A percentile compares a stretch with the other conserved stretches of the same genome.
phyloP scores from a whole-genome alignment of 2,113 vertebrate genomes.

The Columba janthina region DNA sequence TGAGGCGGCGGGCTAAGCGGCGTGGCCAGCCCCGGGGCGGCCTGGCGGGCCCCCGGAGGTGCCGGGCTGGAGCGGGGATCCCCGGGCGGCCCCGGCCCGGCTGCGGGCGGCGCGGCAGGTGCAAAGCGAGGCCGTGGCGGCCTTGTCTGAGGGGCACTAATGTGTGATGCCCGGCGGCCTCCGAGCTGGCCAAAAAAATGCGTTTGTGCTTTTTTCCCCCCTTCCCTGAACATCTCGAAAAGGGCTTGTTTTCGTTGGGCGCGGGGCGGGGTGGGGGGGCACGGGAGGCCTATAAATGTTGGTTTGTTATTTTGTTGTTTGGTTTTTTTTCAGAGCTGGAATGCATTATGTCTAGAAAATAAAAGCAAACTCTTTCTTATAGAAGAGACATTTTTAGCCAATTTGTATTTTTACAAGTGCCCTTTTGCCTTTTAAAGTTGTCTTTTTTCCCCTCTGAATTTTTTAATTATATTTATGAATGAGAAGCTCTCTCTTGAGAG shows the following conservation, averaged over 20 bases:
- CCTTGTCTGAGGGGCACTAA: rapidly evolving
- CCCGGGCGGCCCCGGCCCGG: not conserved
- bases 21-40: not conserved
- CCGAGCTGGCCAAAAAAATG: rapidly evolving
- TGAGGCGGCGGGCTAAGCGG: not conserved
- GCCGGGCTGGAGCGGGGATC: not conserved
- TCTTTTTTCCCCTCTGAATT: no score
- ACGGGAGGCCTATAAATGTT: no score
- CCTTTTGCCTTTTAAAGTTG: not conserved
- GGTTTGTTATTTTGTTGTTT: rapidly evolving
- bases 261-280: no score
- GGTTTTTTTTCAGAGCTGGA: not conserved
- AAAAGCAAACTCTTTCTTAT: not conserved
- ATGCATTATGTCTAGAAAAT: not conserved
- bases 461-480: not conserved
- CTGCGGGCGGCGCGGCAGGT: not conserved
- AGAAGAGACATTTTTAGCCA: not conserved
- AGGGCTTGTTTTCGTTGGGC: not conserved
- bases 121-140: rapidly evolving
- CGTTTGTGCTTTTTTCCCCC: rapidly evolving
- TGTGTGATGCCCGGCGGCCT: not conserved
- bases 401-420: rapidly evolving
- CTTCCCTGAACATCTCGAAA: no score
- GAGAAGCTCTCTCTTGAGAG: not conserved
- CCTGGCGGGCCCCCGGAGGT: not conserved